Evolutionary conservation across 2,113 vertebrate genomes (phyloP).

Genomic region (Rhodinocichla rosea): DNA sequence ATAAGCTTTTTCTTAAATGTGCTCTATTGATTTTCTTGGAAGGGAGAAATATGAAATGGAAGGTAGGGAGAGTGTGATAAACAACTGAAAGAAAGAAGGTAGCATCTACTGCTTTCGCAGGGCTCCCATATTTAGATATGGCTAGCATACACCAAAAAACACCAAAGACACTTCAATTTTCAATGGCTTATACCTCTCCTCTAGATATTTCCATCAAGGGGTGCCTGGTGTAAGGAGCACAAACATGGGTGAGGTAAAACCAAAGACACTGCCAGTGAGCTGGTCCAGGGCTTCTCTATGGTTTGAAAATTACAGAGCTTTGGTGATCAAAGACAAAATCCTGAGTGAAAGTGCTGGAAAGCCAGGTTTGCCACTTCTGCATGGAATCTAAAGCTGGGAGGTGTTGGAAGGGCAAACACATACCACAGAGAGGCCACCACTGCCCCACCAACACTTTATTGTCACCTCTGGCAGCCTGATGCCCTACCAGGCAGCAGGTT

Average conservation of each 20-base stretch:
- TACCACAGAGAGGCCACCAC: fast-evolving
- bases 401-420: background rate
- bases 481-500: background rate
- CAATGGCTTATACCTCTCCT: background rate
- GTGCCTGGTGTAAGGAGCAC: background rate
- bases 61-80: background rate
- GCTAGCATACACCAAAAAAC: background rate
- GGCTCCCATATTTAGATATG: background rate
- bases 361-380: background rate
- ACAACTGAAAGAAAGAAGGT: background rate
- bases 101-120: background rate
- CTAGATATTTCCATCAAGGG: background rate
- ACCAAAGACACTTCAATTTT: background rate
- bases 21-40: background rate
- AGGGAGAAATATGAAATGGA: background rate
- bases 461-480: background rate
- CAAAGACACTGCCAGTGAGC: background rate
- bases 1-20: background rate
- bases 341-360: background rate
- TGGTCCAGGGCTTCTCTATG: background rate
- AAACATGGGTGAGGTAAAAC: background rate
- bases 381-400: background rate
- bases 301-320: background rate
- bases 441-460: background rate
- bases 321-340: background rate